Evolutionary conservation across 2,113 vertebrate species (phyloP).

Genomic region (Chrysemys picta): DNA sequence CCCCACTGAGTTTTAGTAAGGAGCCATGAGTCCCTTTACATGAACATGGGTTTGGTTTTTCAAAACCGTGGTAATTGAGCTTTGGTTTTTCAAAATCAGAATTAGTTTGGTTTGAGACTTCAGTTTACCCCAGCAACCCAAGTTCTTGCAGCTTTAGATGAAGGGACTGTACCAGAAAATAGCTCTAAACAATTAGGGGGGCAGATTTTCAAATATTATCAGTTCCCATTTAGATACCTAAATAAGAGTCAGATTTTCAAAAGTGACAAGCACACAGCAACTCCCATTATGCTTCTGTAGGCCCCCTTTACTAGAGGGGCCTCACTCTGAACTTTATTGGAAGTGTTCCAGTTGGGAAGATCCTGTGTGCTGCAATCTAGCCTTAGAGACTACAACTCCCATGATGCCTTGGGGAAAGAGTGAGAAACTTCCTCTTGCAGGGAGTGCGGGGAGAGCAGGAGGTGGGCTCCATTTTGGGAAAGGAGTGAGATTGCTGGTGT

Average conservation of each 20-base stretch:
- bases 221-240: background rate
- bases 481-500: too few species aligned
- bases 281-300: background rate
- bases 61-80: background rate
- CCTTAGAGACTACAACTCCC: too few species aligned
- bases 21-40: too few species aligned
- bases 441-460: too few species aligned
- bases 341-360: too few species aligned
- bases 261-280: background rate
- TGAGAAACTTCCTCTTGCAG: too few species aligned
- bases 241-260: background rate
- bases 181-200: background rate
- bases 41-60: background rate
- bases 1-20: too few species aligned
- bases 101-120: background rate
- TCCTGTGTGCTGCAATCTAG: too few species aligned
- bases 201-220: background rate
- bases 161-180: background rate
- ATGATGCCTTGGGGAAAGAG: too few species aligned
- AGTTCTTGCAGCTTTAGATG: background rate
- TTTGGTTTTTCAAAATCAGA: background rate
- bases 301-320: too few species aligned
- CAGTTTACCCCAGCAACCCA: background rate
- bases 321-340: too few species aligned
- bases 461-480: too few species aligned